These are phyloP conservation scores for Asteroscopus sphinx DNA, from an alignment of 2,888 invertebrate genomes.

Conservation along the genomic window DNA sequence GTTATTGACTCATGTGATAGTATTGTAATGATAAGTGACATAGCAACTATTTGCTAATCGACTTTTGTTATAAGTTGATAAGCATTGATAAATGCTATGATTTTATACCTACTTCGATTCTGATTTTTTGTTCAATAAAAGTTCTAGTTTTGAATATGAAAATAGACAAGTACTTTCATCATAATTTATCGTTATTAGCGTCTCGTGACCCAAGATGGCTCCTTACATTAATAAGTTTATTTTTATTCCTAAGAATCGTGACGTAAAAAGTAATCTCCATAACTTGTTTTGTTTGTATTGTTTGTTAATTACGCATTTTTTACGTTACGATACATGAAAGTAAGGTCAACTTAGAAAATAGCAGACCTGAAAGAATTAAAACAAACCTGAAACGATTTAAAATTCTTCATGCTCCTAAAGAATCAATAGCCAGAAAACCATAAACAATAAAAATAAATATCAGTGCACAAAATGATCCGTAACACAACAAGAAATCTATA, in stretches of 20 bases:
- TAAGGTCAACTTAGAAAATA: too few relatives aligned
- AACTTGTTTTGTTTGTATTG: conserved; percentile 12
- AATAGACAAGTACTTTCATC: conserved; percentile 8
- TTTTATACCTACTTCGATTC: neutral
- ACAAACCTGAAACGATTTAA: too few relatives aligned
- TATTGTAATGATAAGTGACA: neutral
- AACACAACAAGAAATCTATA: conserved; percentile 4
- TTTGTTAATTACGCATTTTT: conserved; percentile 5
- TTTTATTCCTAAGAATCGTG: conserved; percentile 14
- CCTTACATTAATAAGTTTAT: conserved; percentile 7
- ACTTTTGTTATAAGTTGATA: conserved; percentile 26
- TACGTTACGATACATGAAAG: too few relatives aligned
- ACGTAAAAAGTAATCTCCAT: conserved; percentile 15
- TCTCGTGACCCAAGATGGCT: conserved; percentile 13
- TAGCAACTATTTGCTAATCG: conserved; percentile 22
- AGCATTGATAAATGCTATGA: conserved; percentile 2
- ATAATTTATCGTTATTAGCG: conserved; percentile 10
- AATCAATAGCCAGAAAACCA: neutral
- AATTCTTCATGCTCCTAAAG: too few relatives aligned
- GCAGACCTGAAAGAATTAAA: too few relatives aligned
- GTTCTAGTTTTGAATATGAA: neutral
- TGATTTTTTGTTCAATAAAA: neutral
- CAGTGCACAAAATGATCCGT: conserved; percentile 25
- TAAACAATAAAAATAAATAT: conserved; percentile 4
- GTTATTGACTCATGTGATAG: neutral